phyloP scores from a whole-genome alignment of 2,113 vertebrate genomes.

The Hoplias malabaricus region DNA sequence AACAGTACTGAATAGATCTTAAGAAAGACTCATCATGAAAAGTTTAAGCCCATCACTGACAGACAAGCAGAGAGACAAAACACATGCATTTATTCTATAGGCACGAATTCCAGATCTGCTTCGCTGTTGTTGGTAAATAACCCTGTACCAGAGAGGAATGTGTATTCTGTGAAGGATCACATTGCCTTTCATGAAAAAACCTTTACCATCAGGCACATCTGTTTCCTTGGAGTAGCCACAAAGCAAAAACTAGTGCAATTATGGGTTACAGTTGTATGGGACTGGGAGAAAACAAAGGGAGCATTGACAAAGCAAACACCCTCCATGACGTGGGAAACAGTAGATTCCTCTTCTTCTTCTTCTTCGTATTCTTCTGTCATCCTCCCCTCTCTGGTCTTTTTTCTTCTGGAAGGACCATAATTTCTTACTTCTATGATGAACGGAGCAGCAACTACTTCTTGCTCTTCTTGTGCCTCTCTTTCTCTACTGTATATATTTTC shows the following conservation, averaged over 20 bases:
- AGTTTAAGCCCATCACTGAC: neutral
- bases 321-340: neutral
- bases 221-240: slow-evolving; percentile 1
- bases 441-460: too few species aligned
- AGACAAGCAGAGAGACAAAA: slow-evolving; percentile 6
- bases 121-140: slow-evolving; percentile 21
- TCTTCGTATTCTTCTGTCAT: neutral
- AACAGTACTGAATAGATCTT: neutral
- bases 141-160: neutral
- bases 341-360: neutral
- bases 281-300: slow-evolving; percentile 12
- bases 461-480: too few species aligned
- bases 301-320: neutral
- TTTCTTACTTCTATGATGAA: too few species aligned
- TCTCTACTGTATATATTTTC: too few species aligned
- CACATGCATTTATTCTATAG: neutral
- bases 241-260: slow-evolving; percentile 27
- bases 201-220: slow-evolving; percentile 4
- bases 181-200: slow-evolving; percentile 10
- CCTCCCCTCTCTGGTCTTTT: neutral
- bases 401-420: too few species aligned
- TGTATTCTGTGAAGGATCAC: neutral
- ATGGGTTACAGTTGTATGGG: slow-evolving; percentile 22
- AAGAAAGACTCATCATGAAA: neutral
- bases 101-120: slow-evolving; percentile 18